Percentiles rank a stretch among this genome's conserved stretches.
These are phyloP conservation scores for Bombus confusus DNA, from an alignment of 1,140 invertebrate species.

Conservation along the genomic window DNA sequence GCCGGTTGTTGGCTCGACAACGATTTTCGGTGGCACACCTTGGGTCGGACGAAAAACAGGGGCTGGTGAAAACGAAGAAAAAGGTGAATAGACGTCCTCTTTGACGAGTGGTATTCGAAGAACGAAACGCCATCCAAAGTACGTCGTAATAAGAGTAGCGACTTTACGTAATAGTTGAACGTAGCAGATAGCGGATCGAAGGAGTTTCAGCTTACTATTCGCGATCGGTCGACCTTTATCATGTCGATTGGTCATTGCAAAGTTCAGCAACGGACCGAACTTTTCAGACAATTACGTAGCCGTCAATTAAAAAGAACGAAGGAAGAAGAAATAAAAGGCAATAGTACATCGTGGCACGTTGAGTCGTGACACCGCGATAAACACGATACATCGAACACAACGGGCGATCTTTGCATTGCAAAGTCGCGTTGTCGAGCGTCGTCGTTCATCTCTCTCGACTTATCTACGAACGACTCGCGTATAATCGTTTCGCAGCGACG, in stretches of 20 bases:
- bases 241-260: background rate
- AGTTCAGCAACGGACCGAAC: background rate
- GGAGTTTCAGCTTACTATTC: conserved; percentile 29
- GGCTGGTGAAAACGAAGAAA: background rate
- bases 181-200: conserved; percentile 24
- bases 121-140: background rate
- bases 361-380: background rate
- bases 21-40: background rate
- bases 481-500: background rate
- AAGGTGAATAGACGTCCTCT: background rate
- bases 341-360: background rate
- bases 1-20: background rate
- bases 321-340: background rate
- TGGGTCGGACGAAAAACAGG: background rate
- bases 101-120: background rate
- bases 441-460: background rate
- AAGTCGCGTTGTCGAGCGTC: background rate
- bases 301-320: background rate
- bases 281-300: background rate
- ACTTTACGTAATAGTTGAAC: conserved; percentile 38
- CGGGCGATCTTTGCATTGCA: conserved; percentile 19
- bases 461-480: conserved; percentile 7
- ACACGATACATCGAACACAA: too few relatives aligned
- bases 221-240: conserved; percentile 12
- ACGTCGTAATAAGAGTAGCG: conserved; percentile 31